Evolutionary conservation across 1,140 invertebrate genomes (phyloP).

Genomic region (Penaeus japonicus): DNA sequence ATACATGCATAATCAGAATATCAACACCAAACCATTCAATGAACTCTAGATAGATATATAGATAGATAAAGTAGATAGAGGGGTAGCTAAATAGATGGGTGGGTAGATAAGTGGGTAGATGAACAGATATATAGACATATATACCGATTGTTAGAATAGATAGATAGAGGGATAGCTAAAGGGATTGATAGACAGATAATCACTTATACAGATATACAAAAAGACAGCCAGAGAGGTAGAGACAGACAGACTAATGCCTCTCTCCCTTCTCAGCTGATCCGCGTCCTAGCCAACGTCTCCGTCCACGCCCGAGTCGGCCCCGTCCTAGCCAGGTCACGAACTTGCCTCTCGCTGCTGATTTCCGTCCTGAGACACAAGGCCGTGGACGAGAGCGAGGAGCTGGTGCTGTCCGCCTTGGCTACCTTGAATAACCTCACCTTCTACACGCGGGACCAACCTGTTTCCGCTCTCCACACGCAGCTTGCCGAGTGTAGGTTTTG

Average conservation of each 20-base stretch:
- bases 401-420: slow-evolving; percentile 72
- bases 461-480: slow-evolving; percentile 59
- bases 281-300: slow-evolving; percentile 78
- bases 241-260: neutral
- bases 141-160: no score
- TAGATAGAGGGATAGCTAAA: no score
- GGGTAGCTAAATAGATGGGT: no score
- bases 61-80: no score
- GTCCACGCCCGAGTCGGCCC: slow-evolving; percentile 75
- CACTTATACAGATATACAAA: neutral
- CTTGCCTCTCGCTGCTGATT: slow-evolving; percentile 65
- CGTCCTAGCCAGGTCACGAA: slow-evolving; percentile 66
- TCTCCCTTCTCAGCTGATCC: slow-evolving; percentile 67
- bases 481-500: slow-evolving; percentile 63
- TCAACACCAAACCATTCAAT: no score
- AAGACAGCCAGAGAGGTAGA: neutral
- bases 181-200: no score
- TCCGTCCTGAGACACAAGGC: slow-evolving; percentile 66
- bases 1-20: no score
- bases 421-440: slow-evolving; percentile 76
- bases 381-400: slow-evolving; percentile 71
- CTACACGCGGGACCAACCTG: slow-evolving; percentile 65
- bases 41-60: no score
- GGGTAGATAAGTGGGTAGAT: no score
- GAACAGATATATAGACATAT: no score